These are phyloP conservation scores for Idaea biselata DNA, from an alignment of 2,888 invertebrate species.

Conservation along the genomic window DNA sequence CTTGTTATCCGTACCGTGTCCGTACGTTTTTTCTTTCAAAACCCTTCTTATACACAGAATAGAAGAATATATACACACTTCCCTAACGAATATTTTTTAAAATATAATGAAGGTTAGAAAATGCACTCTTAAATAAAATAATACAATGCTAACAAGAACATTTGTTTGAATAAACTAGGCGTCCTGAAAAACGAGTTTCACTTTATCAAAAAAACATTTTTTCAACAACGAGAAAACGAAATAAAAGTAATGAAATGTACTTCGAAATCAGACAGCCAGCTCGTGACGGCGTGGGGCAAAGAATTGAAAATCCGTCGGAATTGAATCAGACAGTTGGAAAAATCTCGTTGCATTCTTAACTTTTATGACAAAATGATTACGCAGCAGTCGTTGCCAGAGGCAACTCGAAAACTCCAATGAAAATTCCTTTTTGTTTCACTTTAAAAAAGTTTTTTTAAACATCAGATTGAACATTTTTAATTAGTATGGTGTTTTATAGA, in stretches of 20 bases:
- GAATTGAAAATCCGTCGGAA: conserved; percentile 13
- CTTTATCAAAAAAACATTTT: neutral
- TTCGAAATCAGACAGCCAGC: neutral
- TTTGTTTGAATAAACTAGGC: neutral
- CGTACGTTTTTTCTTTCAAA: too few species aligned
- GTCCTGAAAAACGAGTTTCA: neutral
- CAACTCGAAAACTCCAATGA: too few species aligned
- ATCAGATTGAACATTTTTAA: too few species aligned
- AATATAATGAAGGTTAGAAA: neutral
- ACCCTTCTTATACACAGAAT: too few species aligned
- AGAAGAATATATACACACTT: too few species aligned
- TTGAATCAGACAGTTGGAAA: conserved; percentile 31
- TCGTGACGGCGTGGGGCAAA: neutral
- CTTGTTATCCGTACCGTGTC: too few species aligned
- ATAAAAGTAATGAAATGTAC: neutral
- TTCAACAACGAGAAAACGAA: neutral
- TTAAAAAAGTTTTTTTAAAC: neutral
- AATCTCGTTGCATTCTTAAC: conserved; percentile 23
- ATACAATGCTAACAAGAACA: neutral
- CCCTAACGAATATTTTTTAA: too few species aligned
- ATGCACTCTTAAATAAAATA: neutral
- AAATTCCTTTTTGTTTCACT: neutral
- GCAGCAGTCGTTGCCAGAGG: neutral
- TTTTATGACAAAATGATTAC: conserved; percentile 6
- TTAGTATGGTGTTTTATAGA: too few species aligned